Conservation (phyloP, 2,113 vertebrate genomes). For the Callionymus lyra region DNA sequence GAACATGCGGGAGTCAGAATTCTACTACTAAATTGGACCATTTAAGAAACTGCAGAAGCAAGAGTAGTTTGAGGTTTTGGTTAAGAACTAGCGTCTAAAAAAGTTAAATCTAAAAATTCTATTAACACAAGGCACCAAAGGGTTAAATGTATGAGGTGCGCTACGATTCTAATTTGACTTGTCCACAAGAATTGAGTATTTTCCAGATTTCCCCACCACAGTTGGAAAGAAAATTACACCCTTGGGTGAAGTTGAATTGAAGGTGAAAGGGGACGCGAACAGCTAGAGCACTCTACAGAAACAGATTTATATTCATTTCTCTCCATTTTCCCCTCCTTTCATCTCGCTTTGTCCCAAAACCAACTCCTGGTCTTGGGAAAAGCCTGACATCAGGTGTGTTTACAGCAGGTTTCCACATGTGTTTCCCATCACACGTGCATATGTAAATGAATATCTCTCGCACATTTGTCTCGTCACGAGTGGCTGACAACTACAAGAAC, state of each 20-base stretch:
- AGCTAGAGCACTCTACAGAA: slow-evolving; percentile 8
- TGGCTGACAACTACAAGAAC: slow-evolving; percentile 13
- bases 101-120: too few species aligned
- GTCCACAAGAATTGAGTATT: too few species aligned
- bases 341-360: background rate
- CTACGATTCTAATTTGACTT: slow-evolving; percentile 28
- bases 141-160: slow-evolving; percentile 6
- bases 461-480: slow-evolving; percentile 3
- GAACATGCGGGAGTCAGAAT: too few species aligned
- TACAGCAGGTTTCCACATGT: slow-evolving; percentile 3
- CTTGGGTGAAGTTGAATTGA: slow-evolving; percentile 37
- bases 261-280: slow-evolving; percentile 30
- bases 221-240: slow-evolving; percentile 44
- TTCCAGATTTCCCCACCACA: slow-evolving; percentile 34
- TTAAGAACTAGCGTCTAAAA: too few species aligned
- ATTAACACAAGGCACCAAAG: too few species aligned
- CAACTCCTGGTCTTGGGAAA: slow-evolving; percentile 2
- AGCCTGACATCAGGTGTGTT: slow-evolving; percentile 7
- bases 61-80: too few species aligned
- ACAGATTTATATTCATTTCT: slow-evolving; percentile 2
- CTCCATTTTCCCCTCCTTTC: slow-evolving; percentile 8
- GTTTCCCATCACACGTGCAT: background rate
- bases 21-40: too few species aligned
- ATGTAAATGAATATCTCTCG: slow-evolving; percentile 4
- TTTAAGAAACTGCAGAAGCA: too few species aligned